Evolutionary conservation across 2,888 invertebrate genomes (phyloP).

Genomic region (Linnaemya vulpina): DNA sequence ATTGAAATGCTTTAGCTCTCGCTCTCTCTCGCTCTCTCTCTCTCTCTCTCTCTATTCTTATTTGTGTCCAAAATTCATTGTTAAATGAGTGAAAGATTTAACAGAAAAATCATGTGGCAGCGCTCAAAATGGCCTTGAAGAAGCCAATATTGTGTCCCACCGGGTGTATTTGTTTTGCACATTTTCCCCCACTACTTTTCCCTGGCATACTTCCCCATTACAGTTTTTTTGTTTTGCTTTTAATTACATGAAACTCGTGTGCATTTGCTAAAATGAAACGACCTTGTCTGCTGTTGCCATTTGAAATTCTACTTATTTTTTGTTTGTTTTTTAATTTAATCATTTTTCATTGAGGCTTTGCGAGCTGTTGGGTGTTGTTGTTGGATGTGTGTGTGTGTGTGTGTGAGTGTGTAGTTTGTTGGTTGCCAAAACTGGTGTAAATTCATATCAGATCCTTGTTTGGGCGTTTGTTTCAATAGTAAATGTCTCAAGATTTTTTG

Average conservation of each 20-base stretch:
- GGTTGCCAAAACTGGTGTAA: conserved; percentile 47
- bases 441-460: conserved; percentile 66
- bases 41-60: no score
- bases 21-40: no score
- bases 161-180: neutral
- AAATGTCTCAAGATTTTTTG: conserved; percentile 61
- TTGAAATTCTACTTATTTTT: conserved; percentile 55
- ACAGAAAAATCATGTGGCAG: no score
- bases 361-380: neutral
- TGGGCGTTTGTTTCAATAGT: conserved; percentile 66
- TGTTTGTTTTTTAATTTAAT: conserved; percentile 8
- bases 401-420: conserved; percentile 11
- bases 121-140: no score
- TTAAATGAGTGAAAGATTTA: no score
- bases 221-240: neutral
- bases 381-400: neutral
- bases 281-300: conserved; percentile 64
- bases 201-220: conserved; percentile 37
- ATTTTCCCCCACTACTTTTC: neutral
- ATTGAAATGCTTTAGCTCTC: no score
- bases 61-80: no score
- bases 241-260: conserved; percentile 36
- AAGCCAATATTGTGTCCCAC: no score
- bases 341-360: conserved; percentile 37
- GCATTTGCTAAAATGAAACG: conserved; percentile 58